Conservation (phyloP, 92 coral and sea anemone genomes). For the Umimayanthus chanpuru region DNA sequence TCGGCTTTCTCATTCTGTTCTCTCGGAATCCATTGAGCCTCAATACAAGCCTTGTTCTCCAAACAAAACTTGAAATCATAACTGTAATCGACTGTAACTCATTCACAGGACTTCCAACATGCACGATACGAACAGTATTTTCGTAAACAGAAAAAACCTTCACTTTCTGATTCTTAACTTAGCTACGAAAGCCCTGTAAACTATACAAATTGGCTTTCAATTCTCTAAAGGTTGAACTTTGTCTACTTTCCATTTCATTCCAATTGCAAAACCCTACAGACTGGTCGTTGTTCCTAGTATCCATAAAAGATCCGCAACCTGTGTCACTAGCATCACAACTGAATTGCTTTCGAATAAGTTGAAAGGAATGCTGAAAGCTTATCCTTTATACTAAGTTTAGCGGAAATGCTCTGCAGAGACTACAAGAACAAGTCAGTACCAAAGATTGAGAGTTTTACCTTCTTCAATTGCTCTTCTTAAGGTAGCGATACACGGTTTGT, state of each 20-base stretch:
- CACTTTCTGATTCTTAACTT: neutral
- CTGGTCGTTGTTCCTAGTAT: neutral
- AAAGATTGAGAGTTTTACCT: too few relatives aligned
- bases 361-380: too few relatives aligned
- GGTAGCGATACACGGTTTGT: too few relatives aligned
- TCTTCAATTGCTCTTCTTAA: too few relatives aligned
- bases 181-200: neutral
- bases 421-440: too few relatives aligned
- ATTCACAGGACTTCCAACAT: constrained; percentile 17
- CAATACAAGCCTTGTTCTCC: neutral
- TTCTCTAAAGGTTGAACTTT: constrained; percentile 12
- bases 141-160: constrained; percentile 38
- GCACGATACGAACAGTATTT: constrained; percentile 28
- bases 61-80: constrained; percentile 1
- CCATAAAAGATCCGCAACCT: neutral
- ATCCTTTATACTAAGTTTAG: too few relatives aligned
- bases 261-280: neutral
- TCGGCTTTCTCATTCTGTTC: constrained; percentile 49
- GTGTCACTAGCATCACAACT: too few relatives aligned
- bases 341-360: too few relatives aligned
- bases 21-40: constrained; percentile 43
- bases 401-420: too few relatives aligned
- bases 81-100: constrained; percentile 49
- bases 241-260: neutral
- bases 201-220: neutral